phyloP scores from a whole-genome alignment of 2,888 invertebrate species.

The Leptopterna dolabrata region DNA sequence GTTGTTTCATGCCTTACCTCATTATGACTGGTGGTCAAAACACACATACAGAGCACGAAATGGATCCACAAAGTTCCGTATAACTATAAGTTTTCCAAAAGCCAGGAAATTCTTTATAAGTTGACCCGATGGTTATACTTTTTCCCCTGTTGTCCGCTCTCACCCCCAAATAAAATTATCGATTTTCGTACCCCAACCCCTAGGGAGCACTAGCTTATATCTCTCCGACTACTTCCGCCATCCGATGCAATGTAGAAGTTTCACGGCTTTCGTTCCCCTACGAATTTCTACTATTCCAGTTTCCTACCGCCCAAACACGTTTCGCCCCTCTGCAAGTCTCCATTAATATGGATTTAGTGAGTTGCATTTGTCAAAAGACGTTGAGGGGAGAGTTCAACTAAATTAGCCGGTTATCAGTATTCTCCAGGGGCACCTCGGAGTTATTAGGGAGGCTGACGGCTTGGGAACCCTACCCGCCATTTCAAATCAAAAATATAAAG shows the following conservation, averaged over 20 bases:
- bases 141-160: neutral
- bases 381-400: neutral
- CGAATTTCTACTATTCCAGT: constrained; percentile 26
- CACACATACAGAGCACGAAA: neutral
- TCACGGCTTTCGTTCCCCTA: constrained; percentile 20
- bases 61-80: neutral
- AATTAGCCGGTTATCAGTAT: constrained; percentile 46
- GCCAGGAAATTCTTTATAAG: neutral
- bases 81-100: neutral
- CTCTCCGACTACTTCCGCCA: constrained; percentile 20
- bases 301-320: neutral
- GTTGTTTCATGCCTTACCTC: neutral
- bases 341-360: constrained; percentile 49
- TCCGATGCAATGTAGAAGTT: constrained; percentile 44
- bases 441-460: constrained; percentile 23
- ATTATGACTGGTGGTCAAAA: too few relatives aligned
- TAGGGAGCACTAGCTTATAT: constrained; percentile 44
- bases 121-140: neutral
- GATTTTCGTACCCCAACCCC: constrained; percentile 41
- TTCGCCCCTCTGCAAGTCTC: constrained; percentile 34
- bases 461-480: neutral
- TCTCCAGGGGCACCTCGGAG: constrained; percentile 27
- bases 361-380: constrained; percentile 51
- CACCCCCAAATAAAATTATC: constrained; percentile 30
- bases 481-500: constrained; percentile 14